These are phyloP conservation scores for Leucophenga montana DNA, from an alignment of 2,888 invertebrate species.

Conservation along the genomic window DNA sequence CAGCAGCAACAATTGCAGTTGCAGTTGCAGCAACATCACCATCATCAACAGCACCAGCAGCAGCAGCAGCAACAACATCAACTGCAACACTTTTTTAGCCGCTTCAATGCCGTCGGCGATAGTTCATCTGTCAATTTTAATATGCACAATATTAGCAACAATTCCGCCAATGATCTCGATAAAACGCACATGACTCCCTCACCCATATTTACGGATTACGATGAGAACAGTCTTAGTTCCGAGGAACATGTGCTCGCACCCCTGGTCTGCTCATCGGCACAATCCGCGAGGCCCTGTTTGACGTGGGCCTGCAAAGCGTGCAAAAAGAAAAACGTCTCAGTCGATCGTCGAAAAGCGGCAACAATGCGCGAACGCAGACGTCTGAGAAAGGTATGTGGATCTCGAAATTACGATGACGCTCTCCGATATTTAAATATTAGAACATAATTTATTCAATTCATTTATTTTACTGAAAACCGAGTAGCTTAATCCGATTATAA, in stretches of 20 bases:
- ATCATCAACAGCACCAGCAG: slow-evolving; percentile 40
- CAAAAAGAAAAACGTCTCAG: slow-evolving; percentile 95
- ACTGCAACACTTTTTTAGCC: slow-evolving; percentile 63
- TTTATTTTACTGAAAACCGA: not conserved
- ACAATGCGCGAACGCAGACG: slow-evolving; percentile 94
- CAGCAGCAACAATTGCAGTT: slow-evolving; percentile 32
- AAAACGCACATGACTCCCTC: slow-evolving; percentile 65
- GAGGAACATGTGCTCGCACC: slow-evolving; percentile 73
- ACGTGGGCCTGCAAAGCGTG: slow-evolving; percentile 99
- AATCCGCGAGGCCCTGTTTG: slow-evolving; percentile 81
- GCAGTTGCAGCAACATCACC: slow-evolving; percentile 33
- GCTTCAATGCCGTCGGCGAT: slow-evolving; percentile 65
- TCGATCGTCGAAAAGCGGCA: slow-evolving; percentile 97
- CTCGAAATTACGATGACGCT: too few species aligned
- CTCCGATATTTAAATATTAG: too few species aligned
- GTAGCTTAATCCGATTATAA: too few species aligned
- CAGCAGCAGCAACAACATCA: slow-evolving; percentile 59
- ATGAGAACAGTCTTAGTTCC: slow-evolving; percentile 72
- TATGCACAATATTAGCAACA: slow-evolving; percentile 47
- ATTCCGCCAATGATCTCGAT: slow-evolving; percentile 43
- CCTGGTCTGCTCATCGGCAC: slow-evolving; percentile 73
- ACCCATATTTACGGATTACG: slow-evolving; percentile 71
- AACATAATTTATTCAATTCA: too few species aligned
- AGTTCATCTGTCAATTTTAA: slow-evolving; percentile 25
- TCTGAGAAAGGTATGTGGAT: slow-evolving; percentile 85